Conservation (phyloP, 2,113 vertebrate species). For the Phalacrocorax carbo region DNA sequence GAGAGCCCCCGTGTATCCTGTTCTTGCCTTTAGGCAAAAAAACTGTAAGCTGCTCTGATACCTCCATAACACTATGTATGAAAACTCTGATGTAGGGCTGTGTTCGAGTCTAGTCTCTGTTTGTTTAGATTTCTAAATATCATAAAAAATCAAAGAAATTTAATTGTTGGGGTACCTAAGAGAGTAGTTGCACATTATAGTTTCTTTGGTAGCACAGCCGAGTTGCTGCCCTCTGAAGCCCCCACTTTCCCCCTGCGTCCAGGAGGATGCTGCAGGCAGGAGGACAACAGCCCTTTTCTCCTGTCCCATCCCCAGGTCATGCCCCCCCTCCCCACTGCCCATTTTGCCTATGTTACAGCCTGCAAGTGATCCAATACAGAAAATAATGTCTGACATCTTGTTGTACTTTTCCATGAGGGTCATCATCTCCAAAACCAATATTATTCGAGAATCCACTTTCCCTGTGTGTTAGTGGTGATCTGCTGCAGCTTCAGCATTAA, state of each 20-base stretch:
- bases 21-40: not conserved
- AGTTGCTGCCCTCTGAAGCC: not conserved
- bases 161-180: not conserved
- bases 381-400: not conserved
- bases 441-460: not conserved
- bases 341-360: not conserved
- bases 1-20: not conserved
- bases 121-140: not conserved
- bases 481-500: not conserved
- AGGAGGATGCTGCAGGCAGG: not conserved
- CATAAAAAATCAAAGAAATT: not conserved
- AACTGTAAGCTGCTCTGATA: not conserved
- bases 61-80: not conserved
- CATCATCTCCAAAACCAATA: not conserved
- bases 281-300: not conserved
- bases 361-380: not conserved
- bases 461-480: not conserved
- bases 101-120: not conserved
- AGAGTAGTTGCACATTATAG: rapidly evolving
- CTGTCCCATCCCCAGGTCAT: not conserved
- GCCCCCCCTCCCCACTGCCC: not conserved
- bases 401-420: not conserved
- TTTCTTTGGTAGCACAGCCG: not conserved
- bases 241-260: rapidly evolving
- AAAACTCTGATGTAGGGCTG: not conserved